Conservation (phyloP, 35 echinoderm and acorn worm species). For the Eucidaris tribuloides region DNA sequence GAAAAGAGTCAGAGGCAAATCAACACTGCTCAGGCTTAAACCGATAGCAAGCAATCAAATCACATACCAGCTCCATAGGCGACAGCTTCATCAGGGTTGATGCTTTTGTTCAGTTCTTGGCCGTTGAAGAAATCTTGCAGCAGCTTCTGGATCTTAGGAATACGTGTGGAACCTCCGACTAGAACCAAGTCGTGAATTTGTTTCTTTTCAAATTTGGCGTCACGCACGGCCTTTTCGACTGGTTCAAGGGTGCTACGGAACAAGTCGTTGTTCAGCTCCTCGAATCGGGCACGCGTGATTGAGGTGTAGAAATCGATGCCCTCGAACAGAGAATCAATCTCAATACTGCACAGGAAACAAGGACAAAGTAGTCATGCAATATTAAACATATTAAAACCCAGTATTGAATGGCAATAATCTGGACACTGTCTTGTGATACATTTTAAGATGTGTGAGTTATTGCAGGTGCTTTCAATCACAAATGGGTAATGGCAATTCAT, state of each 20-base stretch:
- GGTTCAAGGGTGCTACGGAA: constrained; percentile 78
- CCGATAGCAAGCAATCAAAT: no score
- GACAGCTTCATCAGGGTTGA: constrained; percentile 97
- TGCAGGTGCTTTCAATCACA: background rate
- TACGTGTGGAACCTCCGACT: constrained; percentile 91
- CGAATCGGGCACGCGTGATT: constrained; percentile 87
- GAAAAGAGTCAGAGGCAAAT: no score
- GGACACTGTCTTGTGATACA: background rate
- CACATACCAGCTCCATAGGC: constrained; percentile 98
- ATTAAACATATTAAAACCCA: background rate
- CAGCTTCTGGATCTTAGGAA: constrained; percentile 83
- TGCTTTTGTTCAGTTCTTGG: constrained; percentile 97
- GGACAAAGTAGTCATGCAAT: background rate
- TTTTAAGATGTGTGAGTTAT: background rate
- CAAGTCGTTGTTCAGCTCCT: constrained; percentile 56
- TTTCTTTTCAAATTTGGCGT: constrained; percentile 59
- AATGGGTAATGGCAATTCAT: no score
- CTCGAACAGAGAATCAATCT: constrained; percentile 96
- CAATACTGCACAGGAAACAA: constrained; percentile 65
- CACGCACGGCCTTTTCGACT: constrained; percentile 71
- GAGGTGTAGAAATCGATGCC: constrained; percentile 99
- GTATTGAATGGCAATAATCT: no score
- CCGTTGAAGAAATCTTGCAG: constrained; percentile 75
- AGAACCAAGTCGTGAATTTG: constrained; percentile 80
- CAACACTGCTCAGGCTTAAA: no score